phyloP scores from a whole-genome alignment of 2,888 invertebrate species.

The Miltochrista miniata region DNA sequence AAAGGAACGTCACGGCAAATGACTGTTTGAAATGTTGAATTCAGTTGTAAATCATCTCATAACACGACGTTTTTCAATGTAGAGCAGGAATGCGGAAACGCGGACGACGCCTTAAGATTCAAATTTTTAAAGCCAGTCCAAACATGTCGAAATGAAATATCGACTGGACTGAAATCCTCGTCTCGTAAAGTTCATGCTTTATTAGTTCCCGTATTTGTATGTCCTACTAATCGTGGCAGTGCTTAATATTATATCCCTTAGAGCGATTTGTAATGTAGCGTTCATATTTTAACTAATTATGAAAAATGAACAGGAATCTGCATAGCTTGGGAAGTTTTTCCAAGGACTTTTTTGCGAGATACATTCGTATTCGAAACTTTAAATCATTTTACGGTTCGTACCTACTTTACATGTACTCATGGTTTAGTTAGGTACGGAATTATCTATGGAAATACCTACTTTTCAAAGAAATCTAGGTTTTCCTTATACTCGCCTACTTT shows the following conservation, averaged over 20 bases:
- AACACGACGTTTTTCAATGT: conserved; percentile 42
- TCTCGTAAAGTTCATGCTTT: conserved; percentile 61
- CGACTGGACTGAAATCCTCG: conserved; percentile 47
- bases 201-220: conserved; percentile 52
- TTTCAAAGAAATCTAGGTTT: too few species aligned
- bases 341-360: too few species aligned
- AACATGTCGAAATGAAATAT: conserved; percentile 66
- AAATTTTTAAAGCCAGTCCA: conserved; percentile 53
- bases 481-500: too few species aligned
- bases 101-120: conserved; percentile 36
- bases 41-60: conserved; percentile 49
- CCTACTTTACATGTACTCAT: too few species aligned
- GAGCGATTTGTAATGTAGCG: not conserved
- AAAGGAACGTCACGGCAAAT: conserved; percentile 34
- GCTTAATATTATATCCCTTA: not conserved
- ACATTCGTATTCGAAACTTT: too few species aligned
- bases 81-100: conserved; percentile 60
- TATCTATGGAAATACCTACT: too few species aligned
- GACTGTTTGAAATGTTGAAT: conserved; percentile 43
- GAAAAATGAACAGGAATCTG: not conserved
- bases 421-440: too few species aligned
- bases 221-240: conserved; percentile 36
- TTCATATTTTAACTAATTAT: too few species aligned
- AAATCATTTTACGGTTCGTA: too few species aligned
- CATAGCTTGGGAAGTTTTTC: not conserved